These are phyloP conservation scores for Pseudopodoces humilis DNA, from an alignment of 2,113 vertebrate species.

Conservation along the genomic window DNA sequence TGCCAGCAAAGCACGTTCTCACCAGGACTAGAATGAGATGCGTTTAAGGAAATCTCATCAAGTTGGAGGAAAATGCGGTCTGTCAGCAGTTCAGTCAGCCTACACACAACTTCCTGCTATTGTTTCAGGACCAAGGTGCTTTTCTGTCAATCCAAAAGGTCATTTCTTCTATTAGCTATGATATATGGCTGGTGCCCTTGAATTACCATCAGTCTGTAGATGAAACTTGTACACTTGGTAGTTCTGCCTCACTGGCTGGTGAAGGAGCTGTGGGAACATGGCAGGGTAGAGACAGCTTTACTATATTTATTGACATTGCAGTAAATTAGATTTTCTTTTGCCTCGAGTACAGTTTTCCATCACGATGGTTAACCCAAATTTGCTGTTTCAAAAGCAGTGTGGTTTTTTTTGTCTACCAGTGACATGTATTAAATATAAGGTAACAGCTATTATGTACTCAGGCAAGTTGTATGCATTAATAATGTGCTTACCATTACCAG, in stretches of 20 bases:
- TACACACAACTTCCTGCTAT: not conserved
- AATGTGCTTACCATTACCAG: not conserved
- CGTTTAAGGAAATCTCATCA: not conserved
- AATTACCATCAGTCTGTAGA: not conserved
- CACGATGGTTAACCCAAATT: not conserved
- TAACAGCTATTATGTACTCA: slow-evolving; percentile 13
- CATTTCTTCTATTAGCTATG: not conserved
- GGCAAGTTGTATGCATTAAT: slow-evolving; percentile 20
- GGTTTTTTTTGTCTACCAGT: not conserved
- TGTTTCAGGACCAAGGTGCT: not conserved
- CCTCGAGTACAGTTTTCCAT: not conserved
- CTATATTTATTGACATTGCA: not conserved
- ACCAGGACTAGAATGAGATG: not conserved
- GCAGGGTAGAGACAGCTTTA: not conserved
- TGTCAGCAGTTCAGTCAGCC: not conserved
- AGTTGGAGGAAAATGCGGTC: not conserved
- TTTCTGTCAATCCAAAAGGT: not conserved
- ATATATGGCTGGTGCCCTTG: not conserved
- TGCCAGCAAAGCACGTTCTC: not conserved
- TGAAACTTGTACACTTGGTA: not conserved
- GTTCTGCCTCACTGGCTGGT: not conserved
- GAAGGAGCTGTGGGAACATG: not conserved
- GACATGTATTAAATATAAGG: not conserved
- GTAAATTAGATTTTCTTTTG: not conserved
- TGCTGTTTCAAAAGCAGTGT: not conserved